Evolutionary conservation across 2,888 invertebrate species (phyloP), one percentile per base, ranked within the genome.

Genomic region (Anthrax anthrax): DNA sequence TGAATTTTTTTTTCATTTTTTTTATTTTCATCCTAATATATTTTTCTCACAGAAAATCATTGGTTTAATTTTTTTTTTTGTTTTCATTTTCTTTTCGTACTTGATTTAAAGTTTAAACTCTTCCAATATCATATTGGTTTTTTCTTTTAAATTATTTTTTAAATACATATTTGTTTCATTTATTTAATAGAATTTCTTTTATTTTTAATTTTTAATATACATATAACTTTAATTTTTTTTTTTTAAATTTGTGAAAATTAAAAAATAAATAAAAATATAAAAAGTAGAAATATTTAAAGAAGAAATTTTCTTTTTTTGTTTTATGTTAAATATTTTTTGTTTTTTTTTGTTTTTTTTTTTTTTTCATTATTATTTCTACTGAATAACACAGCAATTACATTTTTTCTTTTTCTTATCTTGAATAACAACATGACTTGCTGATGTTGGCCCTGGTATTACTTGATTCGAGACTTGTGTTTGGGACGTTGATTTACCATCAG

Each of bases 381-480:
- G 89, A 68, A 90, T 77, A 67, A 86, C 86, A 76, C 92, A 92
- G 76, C 91, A 91, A 70, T 87, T 84, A 80, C 90, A 90, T 75
- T 89, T 90, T 71, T 86, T 87, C 74, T 90, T 91, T 77, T 91
- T 91, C 76, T 91, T 90, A 65, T 91, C 67, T 47, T 67, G 68
- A 56, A 69, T 80, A 65, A 86, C 84, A 63, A 92, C 87, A 70
- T 86, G 89, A 70, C 91, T 91, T 55, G 89, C 85, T 70, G 88
- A 87, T 60, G 76, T 77, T 43, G 83, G 82, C 63, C 84, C 82
- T 58, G 81, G 83, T 50, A 81, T 79, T 58, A 83, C 80, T 60
- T 67, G 62, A 56, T 68, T 68, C 56, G 67, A 67, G 52, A 69
- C 62, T 57, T 69, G 67, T 53, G 65, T 62, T 56, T 64, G 58